Evolutionary conservation across 1,140 invertebrate genomes (phyloP), one percentile per base, ranked within the genome.

Genomic region (Drosophila dunni): DNA sequence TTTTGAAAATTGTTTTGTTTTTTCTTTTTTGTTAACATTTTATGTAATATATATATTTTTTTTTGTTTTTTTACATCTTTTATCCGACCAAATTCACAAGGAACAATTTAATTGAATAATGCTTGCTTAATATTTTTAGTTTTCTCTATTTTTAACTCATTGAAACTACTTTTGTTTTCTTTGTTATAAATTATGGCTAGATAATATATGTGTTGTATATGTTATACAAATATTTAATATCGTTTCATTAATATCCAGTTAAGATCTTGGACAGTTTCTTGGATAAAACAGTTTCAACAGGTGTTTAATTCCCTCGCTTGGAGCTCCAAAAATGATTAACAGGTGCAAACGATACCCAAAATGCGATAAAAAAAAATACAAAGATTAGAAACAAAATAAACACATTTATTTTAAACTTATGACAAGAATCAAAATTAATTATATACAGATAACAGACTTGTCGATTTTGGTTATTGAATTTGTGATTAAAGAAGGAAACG

Each of bases 391-490:
- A 70, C 67, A 71, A 70, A 64, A 29, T 29, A 29, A 29, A 64
- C 51, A 71, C 20, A 38, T 81, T 81, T 77, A 81, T 81, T 81
- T 67, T 77, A 65, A 65, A 61, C 73, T 81, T 81, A 81, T 73
- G 63, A 81, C 79, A 61, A 77, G 76, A 68, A 66, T 58, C 62
- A 64, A 64, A 54, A 64, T 61, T 77, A 77, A 64, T 33, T 81
- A 63, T 54, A 36, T 70, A 53, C 78, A 79, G 70, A 72, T 79
- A 79, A 75, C 72, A 60, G 61, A 69, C 56, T 69, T 69, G 45
- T 58, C 46, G 66, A 54, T 36, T 66, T 56, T 54, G 63, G 44
- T 68, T 58, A 67, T 51, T 61, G 33, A 58, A 29, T 38, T 46
- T 20, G 11, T 15, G 36, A 20, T 20, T 29, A 29, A 29, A 15